These are phyloP conservation scores for Alca torda DNA, from an alignment of 2,797 vertebrate species.

Conservation along the genomic window DNA sequence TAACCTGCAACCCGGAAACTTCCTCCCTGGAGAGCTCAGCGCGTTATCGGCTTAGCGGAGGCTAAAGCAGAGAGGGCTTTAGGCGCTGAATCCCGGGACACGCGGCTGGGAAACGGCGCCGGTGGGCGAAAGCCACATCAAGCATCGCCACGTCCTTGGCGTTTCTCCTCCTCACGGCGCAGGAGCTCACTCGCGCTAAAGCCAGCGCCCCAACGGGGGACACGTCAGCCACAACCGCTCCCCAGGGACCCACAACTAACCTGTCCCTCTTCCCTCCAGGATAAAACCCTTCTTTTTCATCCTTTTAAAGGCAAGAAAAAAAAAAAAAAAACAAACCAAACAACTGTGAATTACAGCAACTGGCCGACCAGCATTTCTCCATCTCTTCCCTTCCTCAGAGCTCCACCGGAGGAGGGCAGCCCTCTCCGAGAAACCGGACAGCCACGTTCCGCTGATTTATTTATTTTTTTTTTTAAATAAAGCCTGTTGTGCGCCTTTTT, in stretches of 20 bases:
- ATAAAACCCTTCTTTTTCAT: accelerated
- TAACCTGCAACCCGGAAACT: neutral
- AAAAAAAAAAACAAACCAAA: too few species aligned
- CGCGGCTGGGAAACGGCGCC: accelerated
- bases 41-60: accelerated
- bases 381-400: accelerated
- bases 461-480: neutral
- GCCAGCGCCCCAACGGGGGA: neutral
- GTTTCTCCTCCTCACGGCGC: neutral
- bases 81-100: neutral
- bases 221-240: accelerated
- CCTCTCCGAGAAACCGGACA: accelerated
- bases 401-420: neutral
- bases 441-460: neutral
- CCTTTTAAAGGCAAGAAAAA: neutral
- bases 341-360: neutral
- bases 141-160: accelerated
- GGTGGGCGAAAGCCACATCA: accelerated
- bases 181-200: accelerated
- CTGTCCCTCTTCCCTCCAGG: neutral
- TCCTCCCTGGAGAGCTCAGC: neutral
- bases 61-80: neutral
- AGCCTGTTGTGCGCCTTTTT: accelerated
- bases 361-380: neutral
- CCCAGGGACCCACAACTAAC: neutral